These are phyloP conservation scores for Campoletis raptor DNA, from an alignment of 2,888 invertebrate genomes.

Conservation along the genomic window DNA sequence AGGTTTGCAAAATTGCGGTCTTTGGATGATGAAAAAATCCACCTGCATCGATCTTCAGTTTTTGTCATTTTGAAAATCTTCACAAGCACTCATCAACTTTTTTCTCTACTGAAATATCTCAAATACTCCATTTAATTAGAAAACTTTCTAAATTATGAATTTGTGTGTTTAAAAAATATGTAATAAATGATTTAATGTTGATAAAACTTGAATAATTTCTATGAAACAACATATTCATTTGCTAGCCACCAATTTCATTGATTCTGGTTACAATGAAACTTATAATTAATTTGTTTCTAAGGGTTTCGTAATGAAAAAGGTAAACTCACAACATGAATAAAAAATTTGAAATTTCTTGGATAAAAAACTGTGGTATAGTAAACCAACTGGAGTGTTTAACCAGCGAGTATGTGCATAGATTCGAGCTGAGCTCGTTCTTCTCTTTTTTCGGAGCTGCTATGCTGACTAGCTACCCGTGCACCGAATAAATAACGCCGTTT, in stretches of 20 bases:
- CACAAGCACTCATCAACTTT: no score
- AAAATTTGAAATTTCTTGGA: neutral
- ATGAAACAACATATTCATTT: neutral
- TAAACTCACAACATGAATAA: neutral
- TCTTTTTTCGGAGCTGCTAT: constrained; percentile 16
- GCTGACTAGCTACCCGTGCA: constrained; percentile 67
- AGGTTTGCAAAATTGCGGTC: no score
- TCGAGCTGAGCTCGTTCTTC: constrained; percentile 4
- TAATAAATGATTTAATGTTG: neutral
- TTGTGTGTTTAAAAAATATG: no score
- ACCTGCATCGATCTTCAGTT: no score
- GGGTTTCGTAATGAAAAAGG: neutral
- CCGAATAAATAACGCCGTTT: constrained; percentile 80
- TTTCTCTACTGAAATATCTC: no score
- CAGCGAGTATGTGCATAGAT: constrained; percentile 17
- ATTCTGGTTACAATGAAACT: neutral
- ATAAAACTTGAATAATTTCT: no score
- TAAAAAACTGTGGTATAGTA: neutral
- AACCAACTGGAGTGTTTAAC: constrained; percentile 37
- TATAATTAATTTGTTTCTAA: neutral
- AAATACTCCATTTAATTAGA: no score
- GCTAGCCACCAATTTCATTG: neutral
- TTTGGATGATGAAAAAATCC: no score
- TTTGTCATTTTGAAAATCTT: no score
- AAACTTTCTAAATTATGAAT: no score